Base-by-base conservation (phyloP, 2,797 vertebrate species). In the Pelobates cultripes region DNA sequence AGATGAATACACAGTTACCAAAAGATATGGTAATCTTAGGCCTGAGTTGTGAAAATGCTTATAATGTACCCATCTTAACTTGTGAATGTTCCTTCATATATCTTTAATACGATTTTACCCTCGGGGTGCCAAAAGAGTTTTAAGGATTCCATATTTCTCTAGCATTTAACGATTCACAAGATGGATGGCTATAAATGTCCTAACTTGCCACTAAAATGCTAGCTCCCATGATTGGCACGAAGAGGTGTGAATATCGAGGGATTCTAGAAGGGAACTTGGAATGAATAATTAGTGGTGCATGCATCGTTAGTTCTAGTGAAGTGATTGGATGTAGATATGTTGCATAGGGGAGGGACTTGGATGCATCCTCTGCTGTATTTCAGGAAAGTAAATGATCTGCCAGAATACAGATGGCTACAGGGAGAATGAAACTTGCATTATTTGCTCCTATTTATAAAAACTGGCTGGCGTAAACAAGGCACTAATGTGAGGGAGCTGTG, bases 341-440 rank as follows among this genome's bases (percentile, higher is more conserved):
- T 82, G 80, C 80, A 77, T 67, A 73, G 51, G 28, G 80, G 75
- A 73, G 69, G 80, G 80, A 12, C 70, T 73, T 82, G 80, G 74
- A 77, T 47, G n/a, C 28, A 82, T 4, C 61, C 41, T 43, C 44
- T 47, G 61, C 60, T 73, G 75, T 47, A 28, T 57, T 44, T 72
- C 69, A 53, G 60, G 41, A 4, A 72, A 45, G 63, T 66, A 17
- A 66, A 72, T 77, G 47, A 77, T 43, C 17, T 77, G 69, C 74
- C 67, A 64, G n/a, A 47, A 45, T 44, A 47, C 44, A 28, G 73
- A 9, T 41, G 14, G 57, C 73, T 76, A 55, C 67, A 71, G 67
- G 28, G 41, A 47, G 55, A 71, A n/a, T 51, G 42, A 12, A 41
- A 10, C 47, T 76, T 68, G 13, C 44, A 68, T 28, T 55, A 28